A percentile compares a stretch with the other conserved stretches of the same genome.
Evolutionary conservation across 2,888 invertebrate species (phyloP).

Genomic region (Crocallis elinguaria): DNA sequence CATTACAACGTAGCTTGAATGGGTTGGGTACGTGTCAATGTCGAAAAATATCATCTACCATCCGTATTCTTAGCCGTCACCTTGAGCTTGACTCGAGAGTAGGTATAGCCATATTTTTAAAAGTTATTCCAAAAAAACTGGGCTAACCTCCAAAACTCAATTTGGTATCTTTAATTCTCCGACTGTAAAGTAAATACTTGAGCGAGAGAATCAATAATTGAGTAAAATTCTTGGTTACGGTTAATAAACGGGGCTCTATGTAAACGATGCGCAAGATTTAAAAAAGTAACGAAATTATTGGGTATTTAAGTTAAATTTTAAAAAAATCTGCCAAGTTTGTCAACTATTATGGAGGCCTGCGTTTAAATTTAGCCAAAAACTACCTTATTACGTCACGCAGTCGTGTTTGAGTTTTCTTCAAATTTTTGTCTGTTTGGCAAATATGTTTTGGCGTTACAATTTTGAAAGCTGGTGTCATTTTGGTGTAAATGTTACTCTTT

Average conservation of each 20-base stretch:
- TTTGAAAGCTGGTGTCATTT: slow-evolving; percentile 6
- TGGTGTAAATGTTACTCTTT: slow-evolving; percentile 11
- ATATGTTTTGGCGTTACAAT: not conserved
- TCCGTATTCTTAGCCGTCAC: too few species aligned
- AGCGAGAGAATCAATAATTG: too few species aligned
- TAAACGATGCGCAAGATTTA: not conserved
- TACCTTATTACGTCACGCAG: not conserved
- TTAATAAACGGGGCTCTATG: not conserved
- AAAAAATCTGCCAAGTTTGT: too few species aligned
- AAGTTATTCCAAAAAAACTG: too few species aligned
- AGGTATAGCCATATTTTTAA: too few species aligned
- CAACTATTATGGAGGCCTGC: not conserved
- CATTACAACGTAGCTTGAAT: not conserved
- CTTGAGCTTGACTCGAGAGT: too few species aligned
- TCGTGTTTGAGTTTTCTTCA: not conserved
- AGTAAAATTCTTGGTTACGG: too few species aligned
- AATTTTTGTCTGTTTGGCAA: slow-evolving; percentile 13
- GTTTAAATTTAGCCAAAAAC: not conserved
- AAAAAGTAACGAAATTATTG: not conserved
- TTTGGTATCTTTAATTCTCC: too few species aligned
- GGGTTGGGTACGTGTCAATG: not conserved
- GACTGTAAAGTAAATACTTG: too few species aligned
- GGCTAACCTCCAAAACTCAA: too few species aligned
- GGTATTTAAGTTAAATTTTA: not conserved
- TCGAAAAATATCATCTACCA: too few species aligned